Base-by-base conservation (phyloP, 1,140 invertebrate species). In the Caenorhabditis remanei region DNA sequence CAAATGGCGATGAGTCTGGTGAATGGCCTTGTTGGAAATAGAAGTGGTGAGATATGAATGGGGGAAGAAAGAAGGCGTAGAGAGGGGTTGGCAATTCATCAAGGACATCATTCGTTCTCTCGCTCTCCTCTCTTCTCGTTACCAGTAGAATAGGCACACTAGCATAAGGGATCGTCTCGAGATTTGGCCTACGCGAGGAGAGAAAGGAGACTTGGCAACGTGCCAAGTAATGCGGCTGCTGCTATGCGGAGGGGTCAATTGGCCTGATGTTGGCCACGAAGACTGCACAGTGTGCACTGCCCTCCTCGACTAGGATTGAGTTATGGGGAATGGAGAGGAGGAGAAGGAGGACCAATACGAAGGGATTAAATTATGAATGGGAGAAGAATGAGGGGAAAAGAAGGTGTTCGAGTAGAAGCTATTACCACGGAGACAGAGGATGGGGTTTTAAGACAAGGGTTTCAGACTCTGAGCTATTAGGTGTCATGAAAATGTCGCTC, bases 141-240 rank as follows among this genome's bases (percentile, higher is more conserved):
- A 41, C n/a, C 71, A 58, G 55, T 32, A 32, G 32, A 32, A 32
- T 58, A 58, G 55, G 55, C 55, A 58, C 61, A 13, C 46, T 79
- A 79, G 40, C 46, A 79, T 50, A 48, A 79, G 46, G 46, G 11
- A 32, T 32, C 32, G 32, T 32, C 32, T 32, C 32, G 32, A 32
- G 32, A 32, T 32, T 32, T 32, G 43, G 21, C 5, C 50, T 53
- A 32, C 14, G 41, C 19, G 56, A 8, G n/a, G 56, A 21, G 19
- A 19, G 56, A 8, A n/a, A 21, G 46, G 13, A 50, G 71, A 50
- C 46, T 50, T 79, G 71, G 71, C 71, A 79, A 79, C 71, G 71
- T 79, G 71, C 71, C 71, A 79, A 79, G n/a, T 79, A 50, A 46
- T n/a, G 71, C 46, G 40, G 40, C 43, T 48, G 71, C 46, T 79